phyloP scores from a whole-genome alignment of 2,888 invertebrate genomes.

The Caenorhabditis wallacei region DNA sequence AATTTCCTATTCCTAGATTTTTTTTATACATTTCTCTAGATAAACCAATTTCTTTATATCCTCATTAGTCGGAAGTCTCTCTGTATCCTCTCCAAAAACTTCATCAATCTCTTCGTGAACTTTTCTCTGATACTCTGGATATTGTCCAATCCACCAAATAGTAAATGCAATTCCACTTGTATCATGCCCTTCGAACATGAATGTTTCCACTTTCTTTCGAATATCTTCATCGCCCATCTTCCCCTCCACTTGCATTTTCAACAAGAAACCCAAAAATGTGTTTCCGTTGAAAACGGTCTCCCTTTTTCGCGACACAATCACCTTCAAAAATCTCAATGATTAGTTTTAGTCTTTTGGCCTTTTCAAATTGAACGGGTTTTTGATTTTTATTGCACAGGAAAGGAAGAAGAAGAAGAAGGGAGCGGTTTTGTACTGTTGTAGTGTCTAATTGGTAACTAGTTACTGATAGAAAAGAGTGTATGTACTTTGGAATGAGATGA shows the following conservation, averaged over 20 bases:
- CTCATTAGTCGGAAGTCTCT: conserved; percentile 81
- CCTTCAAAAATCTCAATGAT: conserved; percentile 62
- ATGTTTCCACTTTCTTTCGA: conserved; percentile 84
- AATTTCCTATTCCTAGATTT: conserved; percentile 40
- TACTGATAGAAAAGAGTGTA: neutral
- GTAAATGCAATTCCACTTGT: conserved; percentile 84
- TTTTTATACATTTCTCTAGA: conserved; percentile 81
- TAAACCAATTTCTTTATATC: conserved; percentile 78
- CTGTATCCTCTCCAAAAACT: conserved; percentile 64
- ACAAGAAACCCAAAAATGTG: conserved; percentile 85
- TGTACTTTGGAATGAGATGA: conserved; percentile 19
- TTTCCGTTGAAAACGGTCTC: conserved; percentile 45
- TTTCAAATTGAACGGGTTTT: conserved; percentile 8
- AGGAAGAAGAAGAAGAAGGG: neutral
- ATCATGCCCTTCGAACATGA: conserved; percentile 85
- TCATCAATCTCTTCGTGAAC: conserved; percentile 71
- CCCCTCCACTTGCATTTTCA: conserved; percentile 83
- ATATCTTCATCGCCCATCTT: conserved; percentile 84
- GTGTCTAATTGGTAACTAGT: conserved; percentile 24
- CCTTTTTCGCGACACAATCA: conserved; percentile 80
- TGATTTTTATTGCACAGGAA: conserved; percentile 9
- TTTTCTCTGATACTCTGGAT: conserved; percentile 83
- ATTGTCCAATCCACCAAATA: conserved; percentile 83
- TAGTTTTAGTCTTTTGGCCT: conserved; percentile 39
- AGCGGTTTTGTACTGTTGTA: conserved; percentile 18